Evolutionary conservation across 2,113 vertebrate species (phyloP), one percentile per base, ranked within the genome.

Genomic region (Grantiella picta): DNA sequence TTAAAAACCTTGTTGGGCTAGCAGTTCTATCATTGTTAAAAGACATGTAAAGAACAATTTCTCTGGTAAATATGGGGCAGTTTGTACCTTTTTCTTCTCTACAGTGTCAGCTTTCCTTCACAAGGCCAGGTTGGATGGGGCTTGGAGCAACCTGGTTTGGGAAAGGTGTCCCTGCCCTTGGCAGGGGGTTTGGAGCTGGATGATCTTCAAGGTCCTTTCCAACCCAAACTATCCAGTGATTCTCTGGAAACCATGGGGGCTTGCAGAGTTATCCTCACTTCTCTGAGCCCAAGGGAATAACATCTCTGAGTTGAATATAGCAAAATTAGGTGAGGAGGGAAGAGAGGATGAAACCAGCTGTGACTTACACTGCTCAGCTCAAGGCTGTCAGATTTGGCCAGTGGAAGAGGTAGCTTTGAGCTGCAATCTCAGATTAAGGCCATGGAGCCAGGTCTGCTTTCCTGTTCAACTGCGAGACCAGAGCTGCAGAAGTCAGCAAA

Each of bases 371-470:
- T 93, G 52, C 78, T 63, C 60, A 82, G 57, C 71, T 77, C 71
- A 65, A 36, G 42, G 29, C 1, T 45, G 56, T 81, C 44, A 83
- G 64, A 27, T 90, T 40, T 93, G 75, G 66, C 54, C 63, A 11
- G 63, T 40, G 85, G 66, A 72, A 85, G 93, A 95, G 93, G 94
- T 94, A 93, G 90, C 87, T 91, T 60, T 77, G 68, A 90, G 75
- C 93, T 86, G 85, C 50, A 82, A 19, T 87, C 82, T 82, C 78
- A 65, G 25, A 16, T 87, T 95, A 93, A 95, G 93, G 93, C 91
- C 59, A 16, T 28, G 66, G 77, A 13, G 61, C 36, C 61, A 56
- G 65, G 17, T 44, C 72, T 68, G 47, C 77, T 59, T 40, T 63
- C 3, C 1, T 7, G 19, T 57, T 57, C 21, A 57, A 52, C 49